Evolutionary conservation across 2,113 vertebrate genomes (phyloP).

Genomic region (Rhynchomys soricoides): DNA sequence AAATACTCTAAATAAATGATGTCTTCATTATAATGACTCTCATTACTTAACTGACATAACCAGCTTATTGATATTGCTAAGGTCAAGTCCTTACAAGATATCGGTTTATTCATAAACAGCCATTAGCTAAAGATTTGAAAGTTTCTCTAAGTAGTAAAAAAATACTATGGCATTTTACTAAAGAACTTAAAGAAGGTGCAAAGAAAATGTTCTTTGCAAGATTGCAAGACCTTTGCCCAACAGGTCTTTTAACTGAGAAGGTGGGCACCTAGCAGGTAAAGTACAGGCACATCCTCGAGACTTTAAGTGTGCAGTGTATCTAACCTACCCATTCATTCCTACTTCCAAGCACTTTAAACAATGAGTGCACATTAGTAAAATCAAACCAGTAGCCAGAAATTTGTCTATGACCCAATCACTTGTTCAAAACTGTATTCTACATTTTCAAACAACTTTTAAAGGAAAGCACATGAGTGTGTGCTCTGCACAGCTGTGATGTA

Average conservation of each 20-base stretch:
- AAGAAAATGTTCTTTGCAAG: not conserved
- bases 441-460: not conserved
- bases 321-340: not conserved
- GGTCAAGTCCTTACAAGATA: not conserved
- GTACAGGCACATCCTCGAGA: slow-evolving; percentile 8
- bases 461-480: not conserved
- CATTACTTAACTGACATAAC: slow-evolving; percentile 28
- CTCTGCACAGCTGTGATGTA: not conserved
- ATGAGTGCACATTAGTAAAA: not conserved
- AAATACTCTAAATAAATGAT: slow-evolving; percentile 42
- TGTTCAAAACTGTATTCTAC: slow-evolving; percentile 17
- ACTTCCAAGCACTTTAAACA: not conserved
- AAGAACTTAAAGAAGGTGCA: slow-evolving; percentile 43
- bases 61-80: not conserved
- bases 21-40: slow-evolving; percentile 19
- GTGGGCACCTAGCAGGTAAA: not conserved
- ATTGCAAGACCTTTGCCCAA: slow-evolving; percentile 30
- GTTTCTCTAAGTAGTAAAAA: slow-evolving; percentile 33
- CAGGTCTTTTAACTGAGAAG: not conserved
- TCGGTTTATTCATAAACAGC: slow-evolving; percentile 50
- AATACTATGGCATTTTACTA: not conserved
- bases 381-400: not conserved
- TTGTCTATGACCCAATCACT: not conserved
- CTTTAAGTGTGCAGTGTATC: not conserved
- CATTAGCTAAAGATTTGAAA: slow-evolving; percentile 39